phyloP scores from a whole-genome alignment of 2,888 invertebrate species.

The Allygus modestus region DNA sequence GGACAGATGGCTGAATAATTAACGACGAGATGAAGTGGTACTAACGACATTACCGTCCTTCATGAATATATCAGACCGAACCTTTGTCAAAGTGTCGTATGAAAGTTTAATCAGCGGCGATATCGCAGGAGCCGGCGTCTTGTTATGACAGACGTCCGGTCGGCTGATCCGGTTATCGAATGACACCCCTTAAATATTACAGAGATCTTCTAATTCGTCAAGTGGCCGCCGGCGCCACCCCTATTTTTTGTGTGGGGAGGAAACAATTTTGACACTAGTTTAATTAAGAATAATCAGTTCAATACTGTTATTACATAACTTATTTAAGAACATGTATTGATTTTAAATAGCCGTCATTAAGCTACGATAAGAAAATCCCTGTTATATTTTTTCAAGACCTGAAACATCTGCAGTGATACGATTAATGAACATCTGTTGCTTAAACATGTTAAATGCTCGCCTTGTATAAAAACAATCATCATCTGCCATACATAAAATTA shows the following conservation, averaged over 20 bases:
- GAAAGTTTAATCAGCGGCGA: conserved; percentile 9
- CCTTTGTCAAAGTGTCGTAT: conserved; percentile 43
- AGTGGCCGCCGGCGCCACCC: conserved; percentile 23
- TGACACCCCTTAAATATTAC: conserved; percentile 34
- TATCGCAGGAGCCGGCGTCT: background rate
- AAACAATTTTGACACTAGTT: no score
- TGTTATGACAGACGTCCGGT: conserved; percentile 14
- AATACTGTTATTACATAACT: no score
- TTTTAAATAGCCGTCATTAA: no score
- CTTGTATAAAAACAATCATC: no score
- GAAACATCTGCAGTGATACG: no score
- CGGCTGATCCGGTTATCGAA: conserved; percentile 1
- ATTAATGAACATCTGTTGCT: no score
- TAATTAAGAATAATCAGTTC: no score
- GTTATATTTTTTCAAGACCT: no score
- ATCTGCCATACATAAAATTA: no score
- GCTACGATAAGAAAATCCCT: no score
- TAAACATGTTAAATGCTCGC: no score
- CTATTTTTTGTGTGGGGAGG: background rate
- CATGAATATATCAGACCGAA: conserved; percentile 24
- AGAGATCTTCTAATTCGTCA: conserved; percentile 1
- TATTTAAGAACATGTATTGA: no score
- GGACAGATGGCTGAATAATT: background rate
- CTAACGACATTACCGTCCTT: background rate
- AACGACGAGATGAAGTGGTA: conserved; percentile 2